Conservation (phyloP, 2,797 vertebrate genomes). For the Phylloscopus collybita region DNA sequence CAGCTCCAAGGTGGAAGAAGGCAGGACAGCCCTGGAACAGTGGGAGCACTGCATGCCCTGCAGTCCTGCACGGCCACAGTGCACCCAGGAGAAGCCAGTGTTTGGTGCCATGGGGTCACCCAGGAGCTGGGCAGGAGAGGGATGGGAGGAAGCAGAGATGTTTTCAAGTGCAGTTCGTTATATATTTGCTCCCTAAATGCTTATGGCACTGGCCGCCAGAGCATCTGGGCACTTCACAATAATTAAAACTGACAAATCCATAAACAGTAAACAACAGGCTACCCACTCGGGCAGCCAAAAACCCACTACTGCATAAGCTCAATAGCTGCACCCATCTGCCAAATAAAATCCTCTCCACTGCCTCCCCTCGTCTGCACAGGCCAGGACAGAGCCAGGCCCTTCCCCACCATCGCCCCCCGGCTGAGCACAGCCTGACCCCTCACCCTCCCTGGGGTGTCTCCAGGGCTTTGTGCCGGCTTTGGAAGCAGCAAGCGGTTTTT, state of each 20-base stretch:
- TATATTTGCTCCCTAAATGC: constrained; percentile 63
- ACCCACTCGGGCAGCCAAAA: constrained; percentile 72
- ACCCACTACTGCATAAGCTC: constrained; percentile 66
- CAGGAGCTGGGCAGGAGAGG: background rate
- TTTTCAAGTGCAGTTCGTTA: constrained; percentile 34
- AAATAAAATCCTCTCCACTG: constrained; percentile 56
- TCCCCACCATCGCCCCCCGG: background rate
- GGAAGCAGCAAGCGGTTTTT: background rate
- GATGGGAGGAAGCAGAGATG: background rate
- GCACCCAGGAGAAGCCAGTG: rapidly evolving
- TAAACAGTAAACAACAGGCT: constrained; percentile 76
- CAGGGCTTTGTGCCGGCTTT: background rate
- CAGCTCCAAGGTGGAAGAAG: background rate
- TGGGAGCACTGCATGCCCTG: rapidly evolving
- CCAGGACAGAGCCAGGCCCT: background rate
- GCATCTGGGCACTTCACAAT: constrained; percentile 74
- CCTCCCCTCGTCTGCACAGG: constrained; percentile 27
- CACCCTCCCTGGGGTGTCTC: background rate
- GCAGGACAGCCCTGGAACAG: background rate
- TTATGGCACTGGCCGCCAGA: constrained; percentile 64
- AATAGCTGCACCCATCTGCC: constrained; percentile 72
- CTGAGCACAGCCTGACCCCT: background rate
- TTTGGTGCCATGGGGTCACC: background rate
- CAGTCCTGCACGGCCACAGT: rapidly evolving
- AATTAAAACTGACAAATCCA: constrained; percentile 75